Conservation (phyloP, 2,888 invertebrate species). For the Malacosoma neustria region DNA sequence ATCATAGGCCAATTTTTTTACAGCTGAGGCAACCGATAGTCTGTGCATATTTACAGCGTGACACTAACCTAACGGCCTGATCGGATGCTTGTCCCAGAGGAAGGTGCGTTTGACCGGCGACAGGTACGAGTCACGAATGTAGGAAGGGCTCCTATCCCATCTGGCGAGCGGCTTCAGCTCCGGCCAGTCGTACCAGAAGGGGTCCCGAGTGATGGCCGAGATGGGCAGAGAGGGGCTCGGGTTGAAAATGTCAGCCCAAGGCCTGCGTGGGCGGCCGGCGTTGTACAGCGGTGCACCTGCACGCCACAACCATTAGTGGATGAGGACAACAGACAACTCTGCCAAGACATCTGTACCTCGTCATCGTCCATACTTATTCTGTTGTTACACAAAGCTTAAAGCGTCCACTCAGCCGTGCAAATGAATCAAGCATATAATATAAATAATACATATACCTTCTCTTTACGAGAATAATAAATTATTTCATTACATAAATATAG, state of each 20-base stretch:
- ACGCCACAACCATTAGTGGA: constrained; percentile 45
- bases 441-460: too few relatives aligned
- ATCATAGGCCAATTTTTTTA: constrained; percentile 43
- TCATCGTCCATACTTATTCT: constrained; percentile 32
- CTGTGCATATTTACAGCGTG: constrained; percentile 50
- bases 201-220: constrained; percentile 88
- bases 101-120: constrained; percentile 93
- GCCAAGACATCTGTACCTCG: constrained; percentile 38
- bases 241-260: constrained; percentile 83
- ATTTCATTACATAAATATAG: too few relatives aligned
- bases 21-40: constrained; percentile 39
- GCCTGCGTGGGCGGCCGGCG: constrained; percentile 75
- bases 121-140: constrained; percentile 90
- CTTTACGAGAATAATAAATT: too few relatives aligned
- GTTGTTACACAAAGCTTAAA: constrained; percentile 27
- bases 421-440: neutral
- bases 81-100: constrained; percentile 93
- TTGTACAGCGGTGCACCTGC: constrained; percentile 83
- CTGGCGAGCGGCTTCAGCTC: constrained; percentile 85
- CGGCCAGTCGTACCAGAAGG: constrained; percentile 92
- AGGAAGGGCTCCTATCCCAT: constrained; percentile 83
- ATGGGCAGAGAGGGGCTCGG: constrained; percentile 86
- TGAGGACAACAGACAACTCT: constrained; percentile 40
- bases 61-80: constrained; percentile 91
- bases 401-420: constrained; percentile 9